Base-by-base conservation (phyloP, 2,797 vertebrate species). In the Enteromius fasciolatus region DNA sequence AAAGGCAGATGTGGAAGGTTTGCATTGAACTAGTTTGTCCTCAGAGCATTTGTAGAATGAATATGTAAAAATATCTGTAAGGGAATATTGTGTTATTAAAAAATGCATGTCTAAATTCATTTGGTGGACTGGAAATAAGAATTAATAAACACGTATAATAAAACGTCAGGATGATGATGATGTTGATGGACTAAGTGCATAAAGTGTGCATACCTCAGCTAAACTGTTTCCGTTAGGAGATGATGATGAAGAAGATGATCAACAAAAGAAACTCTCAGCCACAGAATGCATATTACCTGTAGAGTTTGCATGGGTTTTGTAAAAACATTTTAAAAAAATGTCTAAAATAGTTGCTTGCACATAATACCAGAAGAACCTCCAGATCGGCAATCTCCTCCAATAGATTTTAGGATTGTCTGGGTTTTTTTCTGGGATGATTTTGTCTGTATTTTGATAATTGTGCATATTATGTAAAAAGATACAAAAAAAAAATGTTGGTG, bases 401-500 rank as follows among this genome's bases (percentile, higher is more conserved):
- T 99, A 99, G 97, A 98, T 96, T 98, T 98, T 99, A 99, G 98
- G 97, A 98, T 98, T 98, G 97, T 99, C 96, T 97, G 97, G 98
- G 97, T 80, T 97, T 98, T 75, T 77, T 99, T 99, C 97, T 99
- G 97, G 98, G 95, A 97, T 99, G 96, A 97, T 98, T 98, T 94
- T 97, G 97, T 99, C 97, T 99, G 98, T 99, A 98, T 99, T 99
- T 99, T 99, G 98, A 99, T 99, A 99, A 99, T 97, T 98, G 98
- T 99, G 98, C 97, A 99, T 99, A 99, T 98, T 98, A 98, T 99
- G 98, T 99, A 98, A 97, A 98, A 89, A 88, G 82, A 86, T 83
- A 74, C 64, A 69, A 83, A 96, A 96, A 69, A 96, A 96, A 93
- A 96, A 97, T 96, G 97, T 99, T 96, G 97, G 97, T 99, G 98